phyloP scores from a whole-genome alignment of 2,888 invertebrate species.

The Orthosia gothica region DNA sequence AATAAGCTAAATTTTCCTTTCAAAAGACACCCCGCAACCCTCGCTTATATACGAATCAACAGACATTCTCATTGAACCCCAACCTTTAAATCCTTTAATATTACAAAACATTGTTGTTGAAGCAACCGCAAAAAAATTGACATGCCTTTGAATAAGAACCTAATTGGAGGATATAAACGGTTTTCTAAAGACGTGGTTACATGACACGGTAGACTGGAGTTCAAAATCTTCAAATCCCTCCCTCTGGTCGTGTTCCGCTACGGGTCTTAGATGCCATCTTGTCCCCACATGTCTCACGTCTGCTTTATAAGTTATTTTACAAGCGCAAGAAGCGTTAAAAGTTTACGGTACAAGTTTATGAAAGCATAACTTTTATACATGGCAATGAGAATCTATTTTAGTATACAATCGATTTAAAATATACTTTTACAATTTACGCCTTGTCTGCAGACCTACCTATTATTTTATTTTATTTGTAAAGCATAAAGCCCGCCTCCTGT shows the following conservation, averaged over 20 bases:
- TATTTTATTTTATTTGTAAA: neutral
- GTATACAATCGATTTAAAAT: slow-evolving; percentile 21
- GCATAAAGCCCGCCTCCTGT: neutral
- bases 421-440: neutral
- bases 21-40: slow-evolving; percentile 28
- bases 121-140: slow-evolving; percentile 30
- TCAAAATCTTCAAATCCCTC: slow-evolving; percentile 22
- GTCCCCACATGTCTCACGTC: slow-evolving; percentile 15
- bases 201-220: slow-evolving; percentile 18
- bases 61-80: slow-evolving; percentile 21
- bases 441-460: neutral
- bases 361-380: slow-evolving; percentile 38
- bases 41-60: slow-evolving; percentile 28
- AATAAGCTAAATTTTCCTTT: slow-evolving; percentile 51
- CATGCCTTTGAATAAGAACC: slow-evolving; percentile 30
- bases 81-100: slow-evolving; percentile 34
- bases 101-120: slow-evolving; percentile 34
- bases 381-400: slow-evolving; percentile 13
- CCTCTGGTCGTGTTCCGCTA: slow-evolving; percentile 26
- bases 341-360: slow-evolving; percentile 37
- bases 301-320: slow-evolving; percentile 38
- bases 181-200: slow-evolving; percentile 21
- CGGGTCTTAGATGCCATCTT: slow-evolving; percentile 29
- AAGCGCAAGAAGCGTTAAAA: slow-evolving; percentile 42
- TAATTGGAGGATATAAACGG: slow-evolving; percentile 42